A percentile compares a stretch with the other conserved stretches of the same genome.
These are phyloP conservation scores for Agrotis puta DNA, from an alignment of 2,888 invertebrate genomes.

Conservation along the genomic window DNA sequence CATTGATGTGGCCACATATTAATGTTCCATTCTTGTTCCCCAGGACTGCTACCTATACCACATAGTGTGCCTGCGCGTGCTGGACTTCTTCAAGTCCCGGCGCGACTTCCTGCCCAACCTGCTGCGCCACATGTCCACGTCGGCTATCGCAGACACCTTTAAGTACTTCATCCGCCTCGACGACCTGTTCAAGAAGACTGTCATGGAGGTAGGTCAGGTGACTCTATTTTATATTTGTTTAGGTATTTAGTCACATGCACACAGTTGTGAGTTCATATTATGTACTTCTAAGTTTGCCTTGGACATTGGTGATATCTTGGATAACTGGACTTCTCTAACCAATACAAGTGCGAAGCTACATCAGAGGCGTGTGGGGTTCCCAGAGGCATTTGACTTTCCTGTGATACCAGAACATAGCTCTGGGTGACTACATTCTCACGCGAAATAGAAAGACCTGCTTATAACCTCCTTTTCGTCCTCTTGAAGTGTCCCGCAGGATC, in stretches of 20 bases:
- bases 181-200: slow-evolving; percentile 83
- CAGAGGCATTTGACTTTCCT: no score
- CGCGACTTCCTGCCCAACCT: slow-evolving; percentile 96
- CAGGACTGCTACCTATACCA: slow-evolving; percentile 98
- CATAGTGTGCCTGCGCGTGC: slow-evolving; percentile 97
- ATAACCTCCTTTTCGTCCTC: no score
- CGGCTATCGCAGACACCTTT: slow-evolving; percentile 98
- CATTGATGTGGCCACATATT: not conserved
- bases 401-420: no score
- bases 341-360: no score
- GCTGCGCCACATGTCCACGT: slow-evolving; percentile 97
- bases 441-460: no score
- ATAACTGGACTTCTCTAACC: no score
- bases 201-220: slow-evolving; percentile 80
- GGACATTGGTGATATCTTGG: no score
- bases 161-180: slow-evolving; percentile 95
- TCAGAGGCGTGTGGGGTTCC: no score
- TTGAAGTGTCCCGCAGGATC: no score
- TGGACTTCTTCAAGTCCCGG: slow-evolving; percentile 97
- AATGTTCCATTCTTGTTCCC: not conserved
- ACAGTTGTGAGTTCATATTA: no score
- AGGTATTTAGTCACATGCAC: not conserved
- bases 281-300: no score
- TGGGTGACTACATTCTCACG: no score
- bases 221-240: slow-evolving; percentile 10